phyloP scores from a whole-genome alignment of 2,797 vertebrate genomes.

The Megalops cyprinoides region DNA sequence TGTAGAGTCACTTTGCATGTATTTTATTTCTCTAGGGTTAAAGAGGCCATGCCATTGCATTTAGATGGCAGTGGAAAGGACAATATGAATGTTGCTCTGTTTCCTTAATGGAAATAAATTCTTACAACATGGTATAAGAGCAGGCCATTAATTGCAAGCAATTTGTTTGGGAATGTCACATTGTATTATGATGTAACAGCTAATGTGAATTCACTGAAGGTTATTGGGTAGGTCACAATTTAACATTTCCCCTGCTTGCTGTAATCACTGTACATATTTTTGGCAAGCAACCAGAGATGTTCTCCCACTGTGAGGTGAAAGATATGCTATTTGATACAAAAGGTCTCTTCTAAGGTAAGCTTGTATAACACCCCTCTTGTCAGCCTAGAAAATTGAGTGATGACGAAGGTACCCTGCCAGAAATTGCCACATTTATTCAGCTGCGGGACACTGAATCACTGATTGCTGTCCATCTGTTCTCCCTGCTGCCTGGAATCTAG shows the following conservation, averaged over 20 bases:
- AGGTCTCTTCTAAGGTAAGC: slow-evolving; percentile 42
- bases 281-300: slow-evolving; percentile 23
- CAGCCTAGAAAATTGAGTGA: slow-evolving; percentile 54
- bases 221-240: slow-evolving; percentile 55
- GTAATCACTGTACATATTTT: slow-evolving; percentile 63
- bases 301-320: neutral
- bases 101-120: slow-evolving; percentile 42
- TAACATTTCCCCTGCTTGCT: slow-evolving; percentile 52
- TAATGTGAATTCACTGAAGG: slow-evolving; percentile 54
- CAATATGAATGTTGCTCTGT: slow-evolving; percentile 40
- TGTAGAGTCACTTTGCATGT: too few relatives aligned
- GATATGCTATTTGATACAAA: neutral
- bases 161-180: slow-evolving; percentile 55
- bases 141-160: slow-evolving; percentile 43
- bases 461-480: slow-evolving; percentile 73
- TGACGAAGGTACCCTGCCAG: slow-evolving; percentile 58
- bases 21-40: too few relatives aligned
- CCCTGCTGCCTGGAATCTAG: slow-evolving; percentile 50
- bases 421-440: slow-evolving; percentile 62
- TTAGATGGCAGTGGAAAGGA: slow-evolving; percentile 24
- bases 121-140: slow-evolving; percentile 40
- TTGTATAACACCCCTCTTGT: slow-evolving; percentile 44
- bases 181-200: slow-evolving; percentile 58
- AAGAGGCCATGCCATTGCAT: too few relatives aligned
- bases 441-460: slow-evolving; percentile 61